Conservation (phyloP, 2,113 vertebrate genomes). For the Thamnophis sirtalis region DNA sequence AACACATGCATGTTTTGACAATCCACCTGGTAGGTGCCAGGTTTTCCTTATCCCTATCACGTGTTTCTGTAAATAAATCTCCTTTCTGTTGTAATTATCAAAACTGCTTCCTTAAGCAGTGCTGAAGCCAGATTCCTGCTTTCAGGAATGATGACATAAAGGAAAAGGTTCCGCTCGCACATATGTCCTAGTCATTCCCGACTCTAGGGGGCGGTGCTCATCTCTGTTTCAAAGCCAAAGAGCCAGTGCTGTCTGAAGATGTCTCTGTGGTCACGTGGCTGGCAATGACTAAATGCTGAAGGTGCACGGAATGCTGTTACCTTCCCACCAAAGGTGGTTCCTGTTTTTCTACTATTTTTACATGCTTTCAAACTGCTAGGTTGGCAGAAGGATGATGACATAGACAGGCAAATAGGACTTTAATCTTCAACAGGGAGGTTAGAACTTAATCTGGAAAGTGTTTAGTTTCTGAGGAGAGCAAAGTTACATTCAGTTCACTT, state of each 20-base stretch:
- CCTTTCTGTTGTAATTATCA: neutral
- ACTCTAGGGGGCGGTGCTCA: too few relatives aligned
- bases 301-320: too few relatives aligned
- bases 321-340: too few relatives aligned
- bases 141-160: neutral
- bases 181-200: too few relatives aligned
- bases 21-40: neutral
- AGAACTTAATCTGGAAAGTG: neutral
- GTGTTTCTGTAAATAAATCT: neutral
- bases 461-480: neutral
- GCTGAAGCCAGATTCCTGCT: neutral
- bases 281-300: too few relatives aligned
- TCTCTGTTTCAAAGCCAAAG: too few relatives aligned
- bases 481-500: too few relatives aligned
- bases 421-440: neutral
- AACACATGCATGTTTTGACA: neutral
- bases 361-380: too few relatives aligned
- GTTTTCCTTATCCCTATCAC: neutral
- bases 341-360: too few relatives aligned
- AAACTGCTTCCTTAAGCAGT: neutral
- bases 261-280: too few relatives aligned
- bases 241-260: too few relatives aligned
- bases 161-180: too few relatives aligned
- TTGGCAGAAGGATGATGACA: neutral
- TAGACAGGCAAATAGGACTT: neutral